Conservation (phyloP, 2,888 invertebrate species). For the Oscheius onirici region DNA sequence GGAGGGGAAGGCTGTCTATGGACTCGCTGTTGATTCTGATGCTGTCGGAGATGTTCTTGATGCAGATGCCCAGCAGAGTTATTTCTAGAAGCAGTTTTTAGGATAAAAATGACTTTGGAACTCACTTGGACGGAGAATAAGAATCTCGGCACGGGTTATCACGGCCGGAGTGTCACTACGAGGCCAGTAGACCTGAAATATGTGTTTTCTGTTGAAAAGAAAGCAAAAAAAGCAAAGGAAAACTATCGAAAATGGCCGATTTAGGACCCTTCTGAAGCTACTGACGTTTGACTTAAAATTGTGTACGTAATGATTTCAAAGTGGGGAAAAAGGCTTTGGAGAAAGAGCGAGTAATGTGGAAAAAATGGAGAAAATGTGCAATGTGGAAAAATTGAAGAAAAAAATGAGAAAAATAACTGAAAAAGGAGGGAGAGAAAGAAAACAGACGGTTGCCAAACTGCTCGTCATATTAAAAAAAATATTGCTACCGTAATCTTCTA, state of each 20-base stretch:
- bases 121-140: background rate
- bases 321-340: too few relatives aligned
- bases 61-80: background rate
- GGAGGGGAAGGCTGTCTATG: background rate
- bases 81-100: background rate
- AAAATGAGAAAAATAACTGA: too few relatives aligned
- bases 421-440: too few relatives aligned
- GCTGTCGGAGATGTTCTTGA: background rate
- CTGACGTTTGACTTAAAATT: too few relatives aligned
- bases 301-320: too few relatives aligned
- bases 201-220: background rate
- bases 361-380: too few relatives aligned
- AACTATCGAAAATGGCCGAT: background rate
- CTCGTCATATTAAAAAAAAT: too few relatives aligned
- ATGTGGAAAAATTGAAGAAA: too few relatives aligned
- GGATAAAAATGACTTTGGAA: background rate
- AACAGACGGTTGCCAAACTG: too few relatives aligned
- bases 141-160: background rate
- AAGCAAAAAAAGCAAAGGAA: background rate
- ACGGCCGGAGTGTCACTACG: background rate
- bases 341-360: too few relatives aligned
- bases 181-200: conserved; percentile 14
- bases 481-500: too few relatives aligned
- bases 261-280: too few relatives aligned
- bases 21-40: background rate